Evolutionary conservation across 2,888 invertebrate genomes (phyloP).

Genomic region (Drosophila fulvimacula): DNA sequence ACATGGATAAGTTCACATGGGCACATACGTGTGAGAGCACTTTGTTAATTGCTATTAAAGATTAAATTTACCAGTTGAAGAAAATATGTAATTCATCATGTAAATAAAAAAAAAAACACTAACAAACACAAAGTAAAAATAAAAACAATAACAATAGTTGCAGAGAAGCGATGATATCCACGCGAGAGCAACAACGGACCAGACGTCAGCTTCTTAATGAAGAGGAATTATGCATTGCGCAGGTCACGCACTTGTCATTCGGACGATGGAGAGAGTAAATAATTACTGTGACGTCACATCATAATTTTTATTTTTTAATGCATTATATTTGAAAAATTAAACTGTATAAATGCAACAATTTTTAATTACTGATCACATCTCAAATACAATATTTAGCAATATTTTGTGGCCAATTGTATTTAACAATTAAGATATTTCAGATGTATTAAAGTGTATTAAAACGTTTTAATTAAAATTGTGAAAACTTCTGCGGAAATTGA

Average conservation of each 20-base stretch:
- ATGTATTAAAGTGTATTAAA: too few relatives aligned
- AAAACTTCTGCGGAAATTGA: too few relatives aligned
- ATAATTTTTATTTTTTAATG: too few relatives aligned
- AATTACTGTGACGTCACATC: constrained; percentile 39
- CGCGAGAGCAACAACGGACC: constrained; percentile 53
- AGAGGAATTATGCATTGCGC: constrained; percentile 38
- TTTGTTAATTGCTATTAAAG: constrained; percentile 26
- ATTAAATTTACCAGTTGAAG: constrained; percentile 42
- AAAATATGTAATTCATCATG: too few relatives aligned
- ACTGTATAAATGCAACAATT: too few relatives aligned
- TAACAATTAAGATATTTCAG: too few relatives aligned
- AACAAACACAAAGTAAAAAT: constrained; percentile 48
- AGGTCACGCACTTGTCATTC: constrained; percentile 36
- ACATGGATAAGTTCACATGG: constrained; percentile 3
- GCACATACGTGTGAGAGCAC: constrained; percentile 28
- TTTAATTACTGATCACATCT: too few relatives aligned
- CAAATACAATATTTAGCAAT: too few relatives aligned
- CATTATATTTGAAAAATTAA: too few relatives aligned
- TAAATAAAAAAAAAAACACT: constrained; percentile 51
- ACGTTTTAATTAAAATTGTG: too few relatives aligned
- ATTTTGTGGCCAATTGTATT: too few relatives aligned
- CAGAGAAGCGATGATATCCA: constrained; percentile 52
- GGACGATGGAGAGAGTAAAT: constrained; percentile 6
- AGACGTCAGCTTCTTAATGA: constrained; percentile 44
- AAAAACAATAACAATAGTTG: constrained; percentile 63